Conservation (phyloP, 1,140 invertebrate species). For the Mesaphorura yosii region DNA sequence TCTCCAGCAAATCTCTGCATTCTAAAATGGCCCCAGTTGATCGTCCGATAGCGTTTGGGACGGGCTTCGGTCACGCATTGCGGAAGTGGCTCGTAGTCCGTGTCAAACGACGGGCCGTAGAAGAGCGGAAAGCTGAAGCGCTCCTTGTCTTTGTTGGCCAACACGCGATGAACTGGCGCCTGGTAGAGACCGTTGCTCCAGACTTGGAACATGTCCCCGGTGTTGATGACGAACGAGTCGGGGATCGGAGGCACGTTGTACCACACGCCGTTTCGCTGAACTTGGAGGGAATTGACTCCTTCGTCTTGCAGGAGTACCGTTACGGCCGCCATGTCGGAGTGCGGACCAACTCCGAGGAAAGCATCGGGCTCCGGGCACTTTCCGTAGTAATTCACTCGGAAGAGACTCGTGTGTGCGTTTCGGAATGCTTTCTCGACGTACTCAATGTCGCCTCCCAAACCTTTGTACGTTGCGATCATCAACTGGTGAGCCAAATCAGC, state of each 20-base stretch:
- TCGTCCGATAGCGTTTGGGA: slow-evolving; percentile 6
- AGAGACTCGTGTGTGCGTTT: slow-evolving; percentile 10
- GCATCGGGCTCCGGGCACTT: slow-evolving; percentile 5
- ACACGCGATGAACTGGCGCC: slow-evolving; percentile 21
- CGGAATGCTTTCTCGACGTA: slow-evolving; percentile 10
- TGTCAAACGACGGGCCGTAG: slow-evolving; percentile 8
- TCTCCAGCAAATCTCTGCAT: slow-evolving; percentile 14
- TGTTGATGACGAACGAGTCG: slow-evolving; percentile 23
- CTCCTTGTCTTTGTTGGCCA: slow-evolving; percentile 7
- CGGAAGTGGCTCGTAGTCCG: slow-evolving; percentile 7
- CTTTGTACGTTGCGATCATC: slow-evolving; percentile 10
- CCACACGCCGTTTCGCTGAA: slow-evolving; percentile 12
- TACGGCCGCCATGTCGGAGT: slow-evolving; percentile 7
- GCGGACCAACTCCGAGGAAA: slow-evolving; percentile 21
- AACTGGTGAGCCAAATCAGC: slow-evolving; percentile 8
- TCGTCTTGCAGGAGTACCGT: slow-evolving; percentile 13
- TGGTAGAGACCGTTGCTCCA: slow-evolving; percentile 23
- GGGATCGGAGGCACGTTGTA: slow-evolving; percentile 18
- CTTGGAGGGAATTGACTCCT: slow-evolving; percentile 13
- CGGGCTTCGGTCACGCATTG: slow-evolving; percentile 1
- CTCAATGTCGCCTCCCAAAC: slow-evolving; percentile 5
- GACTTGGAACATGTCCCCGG: slow-evolving; percentile 23
- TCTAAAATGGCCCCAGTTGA: slow-evolving; percentile 19
- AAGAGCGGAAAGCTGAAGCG: slow-evolving; percentile 20
- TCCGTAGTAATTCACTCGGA: slow-evolving; percentile 19